Evolutionary conservation across 1,140 invertebrate genomes (phyloP), one percentile per base, ranked within the genome.

Genomic region (Lucilia sericata): DNA sequence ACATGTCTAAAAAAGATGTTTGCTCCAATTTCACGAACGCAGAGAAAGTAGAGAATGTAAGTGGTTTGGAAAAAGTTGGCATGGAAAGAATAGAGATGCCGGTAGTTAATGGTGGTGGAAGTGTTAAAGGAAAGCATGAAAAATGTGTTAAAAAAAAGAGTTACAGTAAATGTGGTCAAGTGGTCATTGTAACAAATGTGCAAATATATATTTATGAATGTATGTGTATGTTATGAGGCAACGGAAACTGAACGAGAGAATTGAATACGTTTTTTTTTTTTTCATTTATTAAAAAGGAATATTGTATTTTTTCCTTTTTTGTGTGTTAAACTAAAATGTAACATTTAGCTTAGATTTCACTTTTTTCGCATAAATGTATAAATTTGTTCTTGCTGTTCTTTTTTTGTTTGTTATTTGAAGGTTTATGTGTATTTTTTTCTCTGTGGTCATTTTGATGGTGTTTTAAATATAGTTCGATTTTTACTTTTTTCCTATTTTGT

Each of bases 291-390:
- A 55, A 14, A 55, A 55, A 17, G 13, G 14, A 10, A n/a, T 19
- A 19, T 5, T 8, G 4, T 21, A 7, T 70, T 70, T 70, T 19
- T 19, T 25, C 0, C 19, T 19, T 21, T 19, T 21, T 70, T 70
- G 19, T 70, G n/a, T 42, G 42, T 12, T 70, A n/a, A 21, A 19
- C 65, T 70, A 70, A 70, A 70, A 70, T 19, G 65, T 25, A 21
- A 70, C 65, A 70, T 70, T 70, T 70, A 21, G 65, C 65, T 70
- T 70, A 70, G 65, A 25, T 70, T 70, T 70, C 65, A 70, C 65
- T 70, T 70, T 70, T 70, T 70, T 70, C n/a, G n/a, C 21, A 19
- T 21, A 21, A 19, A 70, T 12, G 65, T 70, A 19, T 70, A 9
- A 19, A 2, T 21, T 70, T 65, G 17, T 70, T 21, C n/a, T 60